Conservation (phyloP, 2,797 vertebrate genomes). For the Pyrocephalus nanus region DNA sequence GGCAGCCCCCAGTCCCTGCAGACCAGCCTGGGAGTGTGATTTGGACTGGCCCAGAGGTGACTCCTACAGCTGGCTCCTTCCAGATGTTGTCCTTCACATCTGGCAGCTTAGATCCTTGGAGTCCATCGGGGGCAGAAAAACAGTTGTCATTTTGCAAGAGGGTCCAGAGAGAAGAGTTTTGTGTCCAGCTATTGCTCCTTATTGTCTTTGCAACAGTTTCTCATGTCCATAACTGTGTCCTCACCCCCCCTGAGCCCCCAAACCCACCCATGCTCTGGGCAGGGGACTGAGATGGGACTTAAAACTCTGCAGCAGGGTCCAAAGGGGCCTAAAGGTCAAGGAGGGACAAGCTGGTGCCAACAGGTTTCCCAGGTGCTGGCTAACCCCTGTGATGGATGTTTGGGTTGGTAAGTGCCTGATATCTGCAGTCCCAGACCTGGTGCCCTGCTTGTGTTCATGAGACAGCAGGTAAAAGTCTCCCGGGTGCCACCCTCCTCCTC, state of each 20-base stretch:
- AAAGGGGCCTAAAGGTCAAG: not conserved
- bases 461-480: not conserved
- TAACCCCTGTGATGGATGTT: not conserved
- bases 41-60: not conserved
- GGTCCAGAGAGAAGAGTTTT: not conserved
- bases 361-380: not conserved
- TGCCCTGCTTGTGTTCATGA: not conserved
- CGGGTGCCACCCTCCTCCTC: not conserved
- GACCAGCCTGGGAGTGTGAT: not conserved
- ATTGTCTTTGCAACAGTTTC: not conserved
- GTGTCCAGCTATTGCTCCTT: not conserved
- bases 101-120: not conserved
- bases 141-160: not conserved
- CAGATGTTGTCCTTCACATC: not conserved
- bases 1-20: not conserved
- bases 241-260: not conserved
- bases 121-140: rapidly evolving
- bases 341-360: not conserved
- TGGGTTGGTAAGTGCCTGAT: not conserved
- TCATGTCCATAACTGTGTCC: rapidly evolving
- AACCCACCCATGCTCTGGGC: not conserved
- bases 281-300: not conserved
- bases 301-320: rapidly evolving
- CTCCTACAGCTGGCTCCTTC: not conserved
- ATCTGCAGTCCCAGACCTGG: not conserved